phyloP scores from a whole-genome alignment of 2,888 invertebrate genomes.

The Thymelicus lineola region DNA sequence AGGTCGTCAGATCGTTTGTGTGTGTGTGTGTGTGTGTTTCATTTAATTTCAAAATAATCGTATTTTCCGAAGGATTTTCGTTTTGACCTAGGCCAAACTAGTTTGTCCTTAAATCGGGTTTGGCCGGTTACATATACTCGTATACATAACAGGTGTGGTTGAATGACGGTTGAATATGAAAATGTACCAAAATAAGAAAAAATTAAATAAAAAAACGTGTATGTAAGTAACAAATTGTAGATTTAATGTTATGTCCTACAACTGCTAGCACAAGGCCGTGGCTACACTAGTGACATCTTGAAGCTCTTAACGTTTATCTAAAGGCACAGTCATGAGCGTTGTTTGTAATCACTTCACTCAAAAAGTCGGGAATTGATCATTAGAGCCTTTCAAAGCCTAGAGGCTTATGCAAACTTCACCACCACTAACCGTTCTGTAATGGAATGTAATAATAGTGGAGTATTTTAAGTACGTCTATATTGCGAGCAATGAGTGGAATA shows the following conservation, averaged over 20 bases:
- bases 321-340: slow-evolving; percentile 56
- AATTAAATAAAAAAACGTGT: too few species aligned
- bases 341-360: slow-evolving; percentile 59
- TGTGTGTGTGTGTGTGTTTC: too few species aligned
- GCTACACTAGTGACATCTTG: slow-evolving; percentile 51
- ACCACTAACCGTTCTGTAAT: slow-evolving; percentile 2
- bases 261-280: slow-evolving; percentile 31
- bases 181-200: too few species aligned
- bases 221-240: too few species aligned
- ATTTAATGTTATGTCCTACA: background rate
- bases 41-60: too few species aligned
- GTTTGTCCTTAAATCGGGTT: too few species aligned
- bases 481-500: slow-evolving; percentile 19
- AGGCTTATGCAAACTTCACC: slow-evolving; percentile 30
- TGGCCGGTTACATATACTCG: too few species aligned
- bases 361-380: slow-evolving; percentile 58
- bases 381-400: slow-evolving; percentile 53
- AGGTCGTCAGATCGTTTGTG: too few species aligned
- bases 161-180: too few species aligned
- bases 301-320: slow-evolving; percentile 65
- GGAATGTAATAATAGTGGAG: slow-evolving; percentile 14
- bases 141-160: too few species aligned
- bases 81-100: too few species aligned
- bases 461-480: slow-evolving; percentile 18
- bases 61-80: too few species aligned